A percentile compares a stretch with the other conserved stretches of the same genome.
Conservation (phyloP, 2,888 invertebrate genomes). For the Lycophotia porphyrea region DNA sequence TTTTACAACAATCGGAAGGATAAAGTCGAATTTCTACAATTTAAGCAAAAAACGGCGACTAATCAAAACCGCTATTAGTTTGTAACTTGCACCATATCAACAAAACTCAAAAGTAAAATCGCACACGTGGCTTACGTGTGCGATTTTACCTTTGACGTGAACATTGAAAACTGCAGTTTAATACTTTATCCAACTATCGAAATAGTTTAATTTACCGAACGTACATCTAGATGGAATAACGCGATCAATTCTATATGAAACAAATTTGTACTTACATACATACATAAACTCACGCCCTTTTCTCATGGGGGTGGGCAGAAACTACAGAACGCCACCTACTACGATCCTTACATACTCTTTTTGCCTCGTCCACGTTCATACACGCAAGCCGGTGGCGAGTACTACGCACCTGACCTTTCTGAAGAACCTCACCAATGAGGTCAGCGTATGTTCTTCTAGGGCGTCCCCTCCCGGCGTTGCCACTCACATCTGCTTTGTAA, state of each 20-base stretch:
- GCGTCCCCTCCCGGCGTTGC: too few species aligned
- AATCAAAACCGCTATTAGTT: not conserved
- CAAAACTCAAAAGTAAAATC: slow-evolving; percentile 30
- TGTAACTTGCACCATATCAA: not conserved
- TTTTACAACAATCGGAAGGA: not conserved
- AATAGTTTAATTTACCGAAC: not conserved
- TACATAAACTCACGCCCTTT: too few species aligned
- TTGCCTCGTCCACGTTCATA: too few species aligned
- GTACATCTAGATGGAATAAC: not conserved
- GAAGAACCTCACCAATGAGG: too few species aligned
- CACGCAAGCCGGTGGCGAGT: too few species aligned
- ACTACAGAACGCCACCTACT: too few species aligned
- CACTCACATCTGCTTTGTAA: too few species aligned
- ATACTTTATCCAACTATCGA: not conserved
- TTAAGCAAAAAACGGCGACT: not conserved
- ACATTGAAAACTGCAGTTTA: slow-evolving; percentile 6
- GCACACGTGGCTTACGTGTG: slow-evolving; percentile 9
- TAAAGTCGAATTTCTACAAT: not conserved
- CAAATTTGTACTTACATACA: too few species aligned
- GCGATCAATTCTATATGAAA: not conserved
- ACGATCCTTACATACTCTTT: too few species aligned
- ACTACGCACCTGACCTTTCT: too few species aligned
- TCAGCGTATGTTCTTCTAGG: too few species aligned
- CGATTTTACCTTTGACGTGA: not conserved
- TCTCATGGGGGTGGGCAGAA: too few species aligned